Evolutionary conservation across 2,113 vertebrate species (phyloP).

Genomic region (Smithornis capensis): DNA sequence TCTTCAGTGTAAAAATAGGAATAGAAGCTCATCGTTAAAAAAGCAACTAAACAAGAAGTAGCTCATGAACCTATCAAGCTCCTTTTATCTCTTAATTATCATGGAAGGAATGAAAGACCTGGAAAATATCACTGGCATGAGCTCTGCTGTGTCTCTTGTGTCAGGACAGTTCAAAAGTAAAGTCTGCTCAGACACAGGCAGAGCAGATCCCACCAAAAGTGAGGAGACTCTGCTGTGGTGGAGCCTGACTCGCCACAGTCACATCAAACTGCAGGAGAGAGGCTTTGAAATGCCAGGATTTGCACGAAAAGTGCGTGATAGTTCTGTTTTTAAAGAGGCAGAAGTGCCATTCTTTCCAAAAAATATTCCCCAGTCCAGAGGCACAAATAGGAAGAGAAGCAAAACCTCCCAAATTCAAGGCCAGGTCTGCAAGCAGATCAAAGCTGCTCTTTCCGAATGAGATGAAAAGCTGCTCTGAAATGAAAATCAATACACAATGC

Average conservation of each 20-base stretch:
- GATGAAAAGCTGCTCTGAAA: background rate
- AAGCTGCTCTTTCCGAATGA: background rate
- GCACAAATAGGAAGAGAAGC: background rate
- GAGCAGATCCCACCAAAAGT: background rate
- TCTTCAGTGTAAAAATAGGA: background rate
- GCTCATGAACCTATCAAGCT: background rate
- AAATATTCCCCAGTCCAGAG: background rate
- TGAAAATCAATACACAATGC: background rate
- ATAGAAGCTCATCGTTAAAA: background rate
- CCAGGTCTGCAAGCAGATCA: background rate
- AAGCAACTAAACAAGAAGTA: background rate
- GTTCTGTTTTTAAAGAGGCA: background rate
- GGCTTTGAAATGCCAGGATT: background rate
- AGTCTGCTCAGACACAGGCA: background rate
- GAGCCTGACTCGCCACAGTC: background rate
- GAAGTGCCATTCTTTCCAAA: background rate
- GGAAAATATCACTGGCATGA: background rate
- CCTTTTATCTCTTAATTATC: constrained; percentile 23
- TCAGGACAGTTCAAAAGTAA: background rate
- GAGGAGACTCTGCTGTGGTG: background rate
- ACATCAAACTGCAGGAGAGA: background rate
- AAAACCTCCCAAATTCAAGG: background rate
- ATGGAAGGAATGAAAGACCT: constrained; percentile 4
- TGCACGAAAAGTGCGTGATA: background rate
- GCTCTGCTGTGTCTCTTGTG: background rate